Evolutionary conservation across 2,797 vertebrate genomes (phyloP), one percentile per base, ranked within the genome.

Genomic region (Prunella strophiata): DNA sequence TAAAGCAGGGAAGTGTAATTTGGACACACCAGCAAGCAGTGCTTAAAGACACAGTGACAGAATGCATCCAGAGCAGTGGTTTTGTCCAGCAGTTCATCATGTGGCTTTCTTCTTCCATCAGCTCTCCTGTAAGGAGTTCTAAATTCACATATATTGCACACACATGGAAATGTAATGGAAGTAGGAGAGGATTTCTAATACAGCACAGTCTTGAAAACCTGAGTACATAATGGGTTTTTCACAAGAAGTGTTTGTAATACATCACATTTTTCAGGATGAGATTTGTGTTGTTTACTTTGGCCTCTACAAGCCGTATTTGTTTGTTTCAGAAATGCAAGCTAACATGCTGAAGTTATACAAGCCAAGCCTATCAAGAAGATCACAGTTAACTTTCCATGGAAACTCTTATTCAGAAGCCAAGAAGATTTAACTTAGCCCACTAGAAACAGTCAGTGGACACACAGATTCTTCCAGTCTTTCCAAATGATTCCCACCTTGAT

Each of bases 41-140:
- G 61, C 55, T 91, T 91, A 43, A 70, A 78, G 89, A 67, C 85
- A 77, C 55, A 89, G 81, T 71, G 84, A 87, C 36, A 95, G 91
- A 73, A 47, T 32, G 2, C 79, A 94, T 91, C 70, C 32, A 58
- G 40, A 85, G 27, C 30, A 57, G 45, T 66, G 74, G 34, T 5
- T 50, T 96, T 95, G 73, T 72, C 40, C 9, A 58, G 77, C 42
- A 34, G 22, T 77, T 88, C 29, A 92, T 71, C 30, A 30, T 3
- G 27, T 27, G 61, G 58, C 75, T 96, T 94, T 89, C 78, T 80
- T 88, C 23, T 93, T 85, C 54, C 83, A 84, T 17, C 57, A 88
- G 50, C 48, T 76, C 38, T 85, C 76, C 43, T 50, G 63, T 67
- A 93, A 94, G 29, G n/a, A 13, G 50, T 70, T 93, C 91, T 40